Evolutionary conservation across 2,888 invertebrate genomes (phyloP), one percentile per base, ranked within the genome.

Genomic region (Melanargia galathea): DNA sequence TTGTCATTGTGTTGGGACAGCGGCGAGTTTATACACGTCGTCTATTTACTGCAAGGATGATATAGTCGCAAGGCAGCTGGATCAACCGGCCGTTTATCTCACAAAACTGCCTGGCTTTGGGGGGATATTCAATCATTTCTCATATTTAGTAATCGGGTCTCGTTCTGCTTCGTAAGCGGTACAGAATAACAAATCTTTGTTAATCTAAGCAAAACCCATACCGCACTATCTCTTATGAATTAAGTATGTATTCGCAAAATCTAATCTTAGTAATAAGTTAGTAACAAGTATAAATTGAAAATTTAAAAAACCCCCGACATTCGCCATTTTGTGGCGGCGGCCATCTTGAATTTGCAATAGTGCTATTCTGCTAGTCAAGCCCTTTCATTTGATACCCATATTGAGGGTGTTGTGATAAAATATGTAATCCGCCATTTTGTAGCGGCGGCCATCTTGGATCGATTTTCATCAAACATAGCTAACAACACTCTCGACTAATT

Each of bases 41-140:
- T 60, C 55, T 62, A 67, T 60, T 62, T 67, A 62, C 55, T 62
- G 24, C 20, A 24, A 60, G 62, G 52, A 54, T 60, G 58, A 58
- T 58, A 16, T 58, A 58, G 58, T 58, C 64, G 62, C 49, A 66
- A 74, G 78, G 72, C 84, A 82, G 80, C 80, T 80, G 84, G 81
- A 69, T 77, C 80, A 77, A 77, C 81, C 82, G 82, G 81, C 83
- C 84, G 79, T 87, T 87, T 86, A 83, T 87, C 83, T 83, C 78
- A 80, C 59, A 63, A 56, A 64, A 67, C 66, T 64, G 66, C 59
- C 56, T 43, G 64, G 62, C 57, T 68, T 68, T 64, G 16, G 48
- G 58, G 59, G 58, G 60, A 59, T 64, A 64, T 64, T 61, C 64
- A 55, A 56, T 68, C 40, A 58, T 66, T 56, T 63, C 64, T 61